These are phyloP conservation scores for Corydoras maculifer DNA, from an alignment of 2,113 vertebrate species.

Conservation along the genomic window DNA sequence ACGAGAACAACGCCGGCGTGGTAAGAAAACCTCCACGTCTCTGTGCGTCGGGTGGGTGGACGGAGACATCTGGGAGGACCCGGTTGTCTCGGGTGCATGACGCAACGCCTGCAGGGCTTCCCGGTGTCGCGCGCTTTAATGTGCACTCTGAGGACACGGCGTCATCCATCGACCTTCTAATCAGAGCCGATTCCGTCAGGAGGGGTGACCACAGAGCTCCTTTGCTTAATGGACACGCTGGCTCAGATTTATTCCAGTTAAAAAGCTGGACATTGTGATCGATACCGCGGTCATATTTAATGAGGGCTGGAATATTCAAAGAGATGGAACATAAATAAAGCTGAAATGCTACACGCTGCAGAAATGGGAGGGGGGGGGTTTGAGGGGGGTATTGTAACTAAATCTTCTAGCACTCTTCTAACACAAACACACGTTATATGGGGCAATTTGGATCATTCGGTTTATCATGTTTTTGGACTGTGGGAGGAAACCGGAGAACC, in stretches of 20 bases:
- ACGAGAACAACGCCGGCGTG: slow-evolving; percentile 75
- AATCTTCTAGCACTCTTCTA: slow-evolving; percentile 20
- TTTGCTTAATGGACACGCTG: slow-evolving; percentile 62
- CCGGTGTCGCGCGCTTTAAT: slow-evolving; percentile 26
- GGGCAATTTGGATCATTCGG: too few relatives aligned
- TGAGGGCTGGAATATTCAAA: slow-evolving; percentile 50
- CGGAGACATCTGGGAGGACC: not conserved
- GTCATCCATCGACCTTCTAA: slow-evolving; percentile 33
- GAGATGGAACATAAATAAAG: slow-evolving; percentile 37
- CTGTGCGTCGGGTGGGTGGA: slow-evolving; percentile 1
- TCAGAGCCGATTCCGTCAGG: slow-evolving; percentile 49
- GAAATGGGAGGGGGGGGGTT: too few relatives aligned
- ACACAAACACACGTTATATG: too few relatives aligned
- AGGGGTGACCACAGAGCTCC: slow-evolving; percentile 50
- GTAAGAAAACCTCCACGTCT: slow-evolving; percentile 53
- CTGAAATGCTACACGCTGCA: slow-evolving; percentile 3
- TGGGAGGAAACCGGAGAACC: too few relatives aligned
- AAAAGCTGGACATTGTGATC: slow-evolving; percentile 57
- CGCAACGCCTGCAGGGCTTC: slow-evolving; percentile 10
- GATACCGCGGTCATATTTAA: slow-evolving; percentile 59
- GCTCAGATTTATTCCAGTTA: slow-evolving; percentile 57
- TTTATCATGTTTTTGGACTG: too few relatives aligned
- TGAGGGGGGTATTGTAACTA: slow-evolving; percentile 9
- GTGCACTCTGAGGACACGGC: slow-evolving; percentile 18
- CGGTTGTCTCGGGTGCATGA: slow-evolving; percentile 27